Percentiles rank a stretch among this genome's conserved stretches.
Conservation (phyloP, 2,888 invertebrate genomes). For the Margaritifera margaritifera region DNA sequence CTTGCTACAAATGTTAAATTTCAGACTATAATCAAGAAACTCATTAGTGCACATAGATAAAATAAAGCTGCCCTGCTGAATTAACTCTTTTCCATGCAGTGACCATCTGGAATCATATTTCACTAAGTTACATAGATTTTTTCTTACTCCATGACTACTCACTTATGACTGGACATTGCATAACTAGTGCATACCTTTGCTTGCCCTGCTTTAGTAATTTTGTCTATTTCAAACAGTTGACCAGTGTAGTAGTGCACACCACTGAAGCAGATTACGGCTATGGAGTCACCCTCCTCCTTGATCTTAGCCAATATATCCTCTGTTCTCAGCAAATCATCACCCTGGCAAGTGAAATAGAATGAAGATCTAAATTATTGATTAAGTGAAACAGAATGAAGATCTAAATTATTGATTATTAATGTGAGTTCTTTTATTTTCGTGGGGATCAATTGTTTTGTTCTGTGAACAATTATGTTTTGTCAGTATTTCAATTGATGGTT, state of each 20-base stretch:
- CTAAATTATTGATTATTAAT: no score
- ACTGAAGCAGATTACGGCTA: conserved; percentile 75
- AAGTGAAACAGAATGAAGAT: neutral
- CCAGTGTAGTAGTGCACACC: conserved; percentile 79
- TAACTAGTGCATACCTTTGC: conserved; percentile 65
- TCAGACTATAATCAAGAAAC: no score
- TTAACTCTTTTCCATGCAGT: no score
- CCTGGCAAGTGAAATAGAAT: conserved; percentile 49
- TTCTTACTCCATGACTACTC: no score
- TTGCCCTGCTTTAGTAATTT: conserved; percentile 75
- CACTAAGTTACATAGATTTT: no score
- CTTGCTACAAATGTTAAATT: no score
- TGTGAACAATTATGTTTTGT: no score
- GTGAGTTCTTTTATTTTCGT: neutral
- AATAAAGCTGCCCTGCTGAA: no score
- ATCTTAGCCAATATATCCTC: conserved; percentile 75
- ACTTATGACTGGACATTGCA: neutral
- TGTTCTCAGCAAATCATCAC: conserved; percentile 68
- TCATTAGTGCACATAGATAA: no score
- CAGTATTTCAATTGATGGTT: no score
- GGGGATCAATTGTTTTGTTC: no score
- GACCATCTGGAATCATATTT: no score
- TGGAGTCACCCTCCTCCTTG: conserved; percentile 74
- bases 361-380: neutral
- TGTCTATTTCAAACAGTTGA: conserved; percentile 76